Conservation (phyloP, 2,888 invertebrate species). For the Lomographa bimaculata region DNA sequence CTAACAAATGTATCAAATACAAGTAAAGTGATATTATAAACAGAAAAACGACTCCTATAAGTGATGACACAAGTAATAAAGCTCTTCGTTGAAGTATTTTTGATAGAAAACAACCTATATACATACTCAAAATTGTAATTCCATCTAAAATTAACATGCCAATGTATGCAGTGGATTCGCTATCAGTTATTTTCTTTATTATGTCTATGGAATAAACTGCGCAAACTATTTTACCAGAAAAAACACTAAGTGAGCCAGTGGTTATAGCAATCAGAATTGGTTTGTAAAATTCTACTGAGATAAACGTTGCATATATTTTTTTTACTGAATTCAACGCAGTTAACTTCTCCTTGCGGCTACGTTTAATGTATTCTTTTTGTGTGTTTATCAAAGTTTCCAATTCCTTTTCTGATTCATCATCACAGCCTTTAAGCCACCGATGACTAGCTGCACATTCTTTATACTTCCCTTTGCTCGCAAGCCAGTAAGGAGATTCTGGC, state of each 20-base stretch:
- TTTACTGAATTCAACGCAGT: constrained; percentile 7
- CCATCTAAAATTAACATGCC: constrained; percentile 54
- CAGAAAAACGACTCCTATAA: constrained; percentile 36
- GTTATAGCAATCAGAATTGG: constrained; percentile 37
- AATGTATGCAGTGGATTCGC: constrained; percentile 43
- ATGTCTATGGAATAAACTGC: constrained; percentile 50
- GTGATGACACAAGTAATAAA: constrained; percentile 37
- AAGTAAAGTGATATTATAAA: constrained; percentile 39
- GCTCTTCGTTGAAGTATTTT: constrained; percentile 36
- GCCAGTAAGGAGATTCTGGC: constrained; percentile 52
- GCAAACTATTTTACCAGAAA: constrained; percentile 47
- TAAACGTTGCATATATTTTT: constrained; percentile 25
- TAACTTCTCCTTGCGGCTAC: constrained; percentile 2
- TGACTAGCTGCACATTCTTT: constrained; percentile 44
- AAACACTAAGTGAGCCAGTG: constrained; percentile 31
- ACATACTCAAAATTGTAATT: constrained; percentile 47
- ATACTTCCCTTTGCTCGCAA: constrained; percentile 46
- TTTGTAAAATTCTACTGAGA: constrained; percentile 42
- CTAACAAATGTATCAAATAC: constrained; percentile 34
- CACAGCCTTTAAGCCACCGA: constrained; percentile 45
- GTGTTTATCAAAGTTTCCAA: constrained; percentile 38
- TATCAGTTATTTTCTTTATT: constrained; percentile 45
- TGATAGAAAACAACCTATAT: too few species aligned
- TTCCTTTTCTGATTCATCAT: constrained; percentile 43
- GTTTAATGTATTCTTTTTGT: constrained; percentile 36